These are phyloP conservation scores for Microctonus brassicae DNA, from an alignment of 2,888 invertebrate species.

Conservation along the genomic window DNA sequence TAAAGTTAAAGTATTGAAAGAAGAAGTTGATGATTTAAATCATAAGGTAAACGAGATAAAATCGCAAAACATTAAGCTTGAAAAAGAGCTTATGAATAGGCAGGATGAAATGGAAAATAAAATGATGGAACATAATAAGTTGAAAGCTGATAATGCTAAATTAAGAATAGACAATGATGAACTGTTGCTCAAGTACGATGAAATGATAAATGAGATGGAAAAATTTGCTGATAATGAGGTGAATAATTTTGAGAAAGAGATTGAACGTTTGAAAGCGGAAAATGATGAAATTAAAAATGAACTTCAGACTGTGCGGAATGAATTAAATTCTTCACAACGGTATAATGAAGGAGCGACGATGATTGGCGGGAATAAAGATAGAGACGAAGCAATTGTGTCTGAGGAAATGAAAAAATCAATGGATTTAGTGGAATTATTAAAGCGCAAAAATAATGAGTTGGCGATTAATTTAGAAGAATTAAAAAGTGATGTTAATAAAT, in stretches of 20 bases:
- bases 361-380: not conserved
- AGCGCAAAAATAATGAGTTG: conserved; percentile 42
- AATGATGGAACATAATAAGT: conserved; percentile 25
- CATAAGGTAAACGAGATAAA: not conserved
- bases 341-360: not conserved
- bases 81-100: not conserved
- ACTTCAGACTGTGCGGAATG: not conserved
- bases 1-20: conserved; percentile 16
- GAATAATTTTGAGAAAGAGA: not conserved
- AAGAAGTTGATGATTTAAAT: not conserved
- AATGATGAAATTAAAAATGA: not conserved
- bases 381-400: not conserved
- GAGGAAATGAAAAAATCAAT: conserved; percentile 41
- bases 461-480: conserved; percentile 21
- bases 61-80: not conserved
- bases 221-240: not conserved
- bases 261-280: conserved; percentile 16
- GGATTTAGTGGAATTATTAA: conserved; percentile 35
- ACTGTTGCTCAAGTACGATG: not conserved
- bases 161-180: conserved; percentile 18
- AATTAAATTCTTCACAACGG: not conserved
- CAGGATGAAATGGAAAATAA: not conserved
- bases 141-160: conserved; percentile 22
- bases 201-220: not conserved
- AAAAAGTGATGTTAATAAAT: conserved; percentile 7